Evolutionary conservation across 2,113 vertebrate genomes (phyloP).

Genomic region (Fregata magnificens): DNA sequence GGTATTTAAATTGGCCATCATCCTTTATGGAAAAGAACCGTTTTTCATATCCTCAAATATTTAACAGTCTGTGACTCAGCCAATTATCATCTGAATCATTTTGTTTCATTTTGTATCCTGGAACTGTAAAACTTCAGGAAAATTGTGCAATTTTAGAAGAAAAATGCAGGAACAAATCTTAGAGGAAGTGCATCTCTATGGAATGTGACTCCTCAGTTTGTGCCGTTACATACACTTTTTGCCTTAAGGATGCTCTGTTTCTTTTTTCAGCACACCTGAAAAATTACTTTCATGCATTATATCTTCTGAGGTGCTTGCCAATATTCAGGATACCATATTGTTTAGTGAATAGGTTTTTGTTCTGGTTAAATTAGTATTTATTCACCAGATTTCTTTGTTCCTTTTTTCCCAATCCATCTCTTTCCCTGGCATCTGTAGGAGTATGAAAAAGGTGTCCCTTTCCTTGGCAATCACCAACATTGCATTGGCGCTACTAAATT

Average conservation of each 20-base stretch:
- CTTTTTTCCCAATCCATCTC: neutral
- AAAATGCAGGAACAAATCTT: neutral
- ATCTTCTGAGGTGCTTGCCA: neutral
- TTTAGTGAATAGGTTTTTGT: neutral
- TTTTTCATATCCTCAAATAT: neutral
- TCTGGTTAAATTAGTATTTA: neutral
- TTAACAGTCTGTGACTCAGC: neutral
- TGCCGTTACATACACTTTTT: neutral
- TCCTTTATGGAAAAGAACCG: neutral
- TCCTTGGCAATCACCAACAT: neutral
- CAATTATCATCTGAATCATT: conserved; percentile 12
- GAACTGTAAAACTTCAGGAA: neutral
- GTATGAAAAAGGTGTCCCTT: neutral
- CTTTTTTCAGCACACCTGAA: neutral
- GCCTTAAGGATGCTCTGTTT: neutral
- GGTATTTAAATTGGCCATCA: neutral
- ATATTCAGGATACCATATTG: neutral
- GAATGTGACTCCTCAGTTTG: neutral
- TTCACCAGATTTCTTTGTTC: neutral
- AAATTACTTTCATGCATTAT: neutral
- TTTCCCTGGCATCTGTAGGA: neutral
- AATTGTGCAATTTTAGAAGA: neutral
- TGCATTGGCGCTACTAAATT: neutral
- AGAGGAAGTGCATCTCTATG: neutral
- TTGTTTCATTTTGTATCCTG: neutral